Conservation (phyloP, 2,888 invertebrate species). For the Epinotia bilunana region DNA sequence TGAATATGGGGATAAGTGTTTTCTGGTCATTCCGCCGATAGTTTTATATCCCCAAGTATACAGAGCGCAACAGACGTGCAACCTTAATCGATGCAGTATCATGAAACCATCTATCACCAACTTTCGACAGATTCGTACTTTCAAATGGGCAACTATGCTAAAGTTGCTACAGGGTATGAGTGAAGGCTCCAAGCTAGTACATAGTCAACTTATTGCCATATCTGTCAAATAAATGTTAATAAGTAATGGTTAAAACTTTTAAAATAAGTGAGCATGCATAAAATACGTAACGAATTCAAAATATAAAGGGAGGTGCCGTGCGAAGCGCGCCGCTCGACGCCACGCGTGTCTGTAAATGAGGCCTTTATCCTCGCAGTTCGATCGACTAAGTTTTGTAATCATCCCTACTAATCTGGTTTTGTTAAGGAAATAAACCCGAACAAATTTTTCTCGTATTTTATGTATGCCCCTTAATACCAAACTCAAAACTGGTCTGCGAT, state of each 20-base stretch:
- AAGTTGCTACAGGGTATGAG: not conserved
- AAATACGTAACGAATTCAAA: not conserved
- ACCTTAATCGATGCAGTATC: no score
- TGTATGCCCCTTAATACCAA: constrained; percentile 54
- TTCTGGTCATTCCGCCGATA: not conserved
- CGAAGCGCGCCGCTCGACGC: not conserved
- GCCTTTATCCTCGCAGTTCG: not conserved
- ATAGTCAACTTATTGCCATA: constrained; percentile 39
- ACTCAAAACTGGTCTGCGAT: constrained; percentile 78
- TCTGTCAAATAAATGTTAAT: constrained; percentile 16
- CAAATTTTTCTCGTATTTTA: constrained; percentile 21
- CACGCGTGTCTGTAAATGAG: not conserved
- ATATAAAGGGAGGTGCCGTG: not conserved
- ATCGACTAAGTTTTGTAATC: not conserved
- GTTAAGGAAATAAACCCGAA: not conserved
- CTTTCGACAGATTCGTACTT: not conserved
- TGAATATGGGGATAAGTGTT: no score
- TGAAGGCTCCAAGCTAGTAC: constrained; percentile 5
- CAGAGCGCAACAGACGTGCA: no score
- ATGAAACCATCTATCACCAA: not conserved
- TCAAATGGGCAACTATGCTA: constrained; percentile 4
- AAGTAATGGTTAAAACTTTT: constrained; percentile 12
- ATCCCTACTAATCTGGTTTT: not conserved
- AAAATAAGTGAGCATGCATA: constrained; percentile 15
- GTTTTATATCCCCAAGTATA: not conserved